Base-by-base conservation (phyloP, 2,888 invertebrate species). In the Aphrophora alni region DNA sequence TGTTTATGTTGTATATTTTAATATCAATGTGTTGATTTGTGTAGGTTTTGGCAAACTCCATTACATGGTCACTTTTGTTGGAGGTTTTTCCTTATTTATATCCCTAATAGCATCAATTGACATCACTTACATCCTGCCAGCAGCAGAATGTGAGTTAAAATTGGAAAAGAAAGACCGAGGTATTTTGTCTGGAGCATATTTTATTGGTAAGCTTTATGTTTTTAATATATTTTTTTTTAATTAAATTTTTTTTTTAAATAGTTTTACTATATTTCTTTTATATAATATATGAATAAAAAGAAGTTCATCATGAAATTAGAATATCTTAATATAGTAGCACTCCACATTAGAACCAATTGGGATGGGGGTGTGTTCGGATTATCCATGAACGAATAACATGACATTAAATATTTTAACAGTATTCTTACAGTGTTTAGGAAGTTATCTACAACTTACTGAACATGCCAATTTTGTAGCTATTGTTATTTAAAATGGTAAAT, bases 11-110 rank as follows among this genome's bases (percentile, higher is more conserved):
- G 4, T 44, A 44, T 14, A 14, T 44, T 10, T 44, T 14, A 14
- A 44, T 14, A 14, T 14, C 17, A 10, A 70, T n/a, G 5, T 59
- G 59, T 26, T 26, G 21, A n/a, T 0, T 24, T 25, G 51, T 70
- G 27, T 51, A 81, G 81, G 81, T 4, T 75, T 78, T 59, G 81
- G 81, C 26, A 81, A 78, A 44, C 78, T 75, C 71, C 75, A 75
- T 33, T 75, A 72, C 59, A 44, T 69, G 26, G 71, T 81, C n/a
- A 81, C 78, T n/a, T 51, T 78, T 44, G 59, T 78, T 14, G 78
- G 75, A 24, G 81, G 77, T 0, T 14, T 81, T 25, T 70, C 74
- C 21, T 26, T 81, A 14, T 72, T 75, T 24, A 74, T 51, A 4
- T 81, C 81, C 1, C 44, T 78, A n/a, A 24, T 81, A 38, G 44